phyloP scores from a whole-genome alignment of 2,113 vertebrate genomes.

The Tychaedon coryphoeus region DNA sequence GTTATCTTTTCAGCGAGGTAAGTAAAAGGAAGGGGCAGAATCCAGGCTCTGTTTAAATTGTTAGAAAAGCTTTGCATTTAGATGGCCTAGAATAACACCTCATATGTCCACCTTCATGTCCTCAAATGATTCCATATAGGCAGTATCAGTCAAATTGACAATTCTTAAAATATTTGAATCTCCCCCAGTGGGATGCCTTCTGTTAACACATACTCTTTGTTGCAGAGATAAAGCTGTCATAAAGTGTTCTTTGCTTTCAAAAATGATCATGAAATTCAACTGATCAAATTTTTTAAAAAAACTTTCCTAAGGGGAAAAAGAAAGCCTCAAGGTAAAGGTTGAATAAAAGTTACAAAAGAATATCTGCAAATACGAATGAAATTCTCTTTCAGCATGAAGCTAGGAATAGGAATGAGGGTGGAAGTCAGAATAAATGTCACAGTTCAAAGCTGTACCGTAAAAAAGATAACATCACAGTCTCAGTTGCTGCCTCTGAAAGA shows the following conservation, averaged over 20 bases:
- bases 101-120: not conserved
- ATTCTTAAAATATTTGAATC: not conserved
- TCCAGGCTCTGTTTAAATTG: not conserved
- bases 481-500: constrained; percentile 35
- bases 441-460: constrained; percentile 20
- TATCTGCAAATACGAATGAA: constrained; percentile 67
- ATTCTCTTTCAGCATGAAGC: constrained; percentile 32
- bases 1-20: not conserved
- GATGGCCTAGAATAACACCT: not conserved
- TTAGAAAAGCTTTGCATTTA: not conserved
- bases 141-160: not conserved
- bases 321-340: constrained; percentile 53
- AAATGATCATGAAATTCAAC: constrained; percentile 48
- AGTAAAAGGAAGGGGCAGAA: not conserved
- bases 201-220: not conserved
- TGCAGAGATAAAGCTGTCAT: constrained; percentile 36
- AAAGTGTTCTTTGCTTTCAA: constrained; percentile 30
- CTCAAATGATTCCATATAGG: not conserved
- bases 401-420: constrained; percentile 39
- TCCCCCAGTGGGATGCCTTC: not conserved
- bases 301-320: constrained; percentile 34
- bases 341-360: constrained; percentile 55
- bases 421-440: constrained; percentile 71
- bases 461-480: constrained; percentile 47
- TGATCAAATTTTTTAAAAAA: constrained; percentile 11